Evolutionary conservation across 2,888 invertebrate species (phyloP).

Genomic region (Rhingia rostrata): DNA sequence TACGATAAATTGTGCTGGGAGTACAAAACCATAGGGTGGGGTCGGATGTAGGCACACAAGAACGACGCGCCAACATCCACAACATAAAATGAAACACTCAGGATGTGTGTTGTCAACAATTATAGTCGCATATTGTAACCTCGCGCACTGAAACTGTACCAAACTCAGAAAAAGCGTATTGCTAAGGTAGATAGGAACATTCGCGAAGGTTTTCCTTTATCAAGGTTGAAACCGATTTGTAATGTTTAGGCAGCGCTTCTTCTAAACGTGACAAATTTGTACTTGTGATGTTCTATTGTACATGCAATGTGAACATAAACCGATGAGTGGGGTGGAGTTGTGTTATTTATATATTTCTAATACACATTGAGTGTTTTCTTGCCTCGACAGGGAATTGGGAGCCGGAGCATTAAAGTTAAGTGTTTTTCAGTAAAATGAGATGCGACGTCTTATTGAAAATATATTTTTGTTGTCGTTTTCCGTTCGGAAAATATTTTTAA

Average conservation of each 20-base stretch:
- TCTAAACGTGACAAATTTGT: constrained; percentile 70
- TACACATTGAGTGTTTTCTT: constrained; percentile 50
- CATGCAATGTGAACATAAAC: constrained; percentile 16
- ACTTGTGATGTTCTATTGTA: constrained; percentile 48
- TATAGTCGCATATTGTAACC: constrained; percentile 11
- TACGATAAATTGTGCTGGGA: constrained; percentile 31
- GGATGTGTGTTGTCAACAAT: constrained; percentile 64
- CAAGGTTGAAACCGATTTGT: constrained; percentile 71
- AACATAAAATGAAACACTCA: constrained; percentile 16
- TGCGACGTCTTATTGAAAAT: constrained; percentile 7
- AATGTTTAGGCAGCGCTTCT: constrained; percentile 53
- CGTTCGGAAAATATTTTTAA: background rate
- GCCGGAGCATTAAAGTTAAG: constrained; percentile 51
- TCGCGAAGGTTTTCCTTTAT: constrained; percentile 56
- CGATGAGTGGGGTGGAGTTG: constrained; percentile 12
- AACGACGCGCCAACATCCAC: constrained; percentile 1
- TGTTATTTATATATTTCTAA: constrained; percentile 69
- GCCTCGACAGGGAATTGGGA: background rate
- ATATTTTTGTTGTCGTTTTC: constrained; percentile 13
- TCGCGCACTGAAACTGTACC: no score
- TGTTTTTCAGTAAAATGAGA: constrained; percentile 60
- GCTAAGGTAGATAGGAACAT: background rate
- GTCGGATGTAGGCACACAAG: background rate
- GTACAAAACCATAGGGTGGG: constrained; percentile 1
- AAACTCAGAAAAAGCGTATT: no score